Base-by-base conservation (phyloP, 2,113 vertebrate species). In the Vulpes lagopus region DNA sequence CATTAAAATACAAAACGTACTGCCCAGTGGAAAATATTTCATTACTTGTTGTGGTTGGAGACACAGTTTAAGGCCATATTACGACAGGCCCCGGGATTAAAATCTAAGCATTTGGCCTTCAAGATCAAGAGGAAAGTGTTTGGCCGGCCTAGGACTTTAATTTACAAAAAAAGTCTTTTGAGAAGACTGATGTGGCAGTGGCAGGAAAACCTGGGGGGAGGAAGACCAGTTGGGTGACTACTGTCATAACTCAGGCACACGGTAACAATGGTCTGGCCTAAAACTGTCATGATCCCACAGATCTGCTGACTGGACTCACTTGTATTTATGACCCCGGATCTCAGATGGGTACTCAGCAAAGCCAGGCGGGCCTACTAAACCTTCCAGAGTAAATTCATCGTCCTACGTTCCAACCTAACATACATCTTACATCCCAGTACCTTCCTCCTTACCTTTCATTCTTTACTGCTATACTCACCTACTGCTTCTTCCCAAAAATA, bases 291-390 rank as follows among this genome's bases (percentile, higher is more conserved):
- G 84, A 85, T 82, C 49, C 4, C 20, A 60, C 20, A 94, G 82
- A 78, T 55, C 15, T 89, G 74, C 79, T 87, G 90, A 89, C 64
- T 85, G 49, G 38, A 86, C 49, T 88, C 76, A 91, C 65, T 82
- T 91, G 55, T 22, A 80, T 89, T 97, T 96, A 95, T 80, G 95
- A 96, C 23, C 71, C 84, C n/a, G 30, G 95, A 81, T 98, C 89
- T 78, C 89, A 81, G 78, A 93, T 73, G 87, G 53, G 67, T 25
- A 96, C 57, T 96, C 57, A 65, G 38, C 92, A 74, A 87, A 95
- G n/a, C 25, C 74, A 92, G 74, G 49, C 5, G 65, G 32, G 27
- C 11, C 43, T 80, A 65, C 11, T 25, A 25, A 38, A 92, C 55
- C 69, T 94, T 69, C 15, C 49, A 20, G 12, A 80, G 55, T 27